Percentiles rank a stretch among this genome's conserved stretches.
phyloP scores from a whole-genome alignment of 2,888 invertebrate species.

The Bellardia bayeri region DNA sequence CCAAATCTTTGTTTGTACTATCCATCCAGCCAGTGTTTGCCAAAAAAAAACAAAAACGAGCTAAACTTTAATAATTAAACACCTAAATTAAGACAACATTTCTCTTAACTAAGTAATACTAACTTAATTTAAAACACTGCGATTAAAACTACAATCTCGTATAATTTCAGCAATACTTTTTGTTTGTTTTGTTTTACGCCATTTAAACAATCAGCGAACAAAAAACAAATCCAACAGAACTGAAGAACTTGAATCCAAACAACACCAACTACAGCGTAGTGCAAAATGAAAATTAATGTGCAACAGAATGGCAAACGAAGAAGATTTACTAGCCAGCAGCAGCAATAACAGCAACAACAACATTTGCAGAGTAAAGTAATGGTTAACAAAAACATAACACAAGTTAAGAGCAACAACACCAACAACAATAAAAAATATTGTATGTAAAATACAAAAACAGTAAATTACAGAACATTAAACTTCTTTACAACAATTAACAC shows the following conservation, averaged over 20 bases:
- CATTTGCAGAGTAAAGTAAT: conserved; percentile 15
- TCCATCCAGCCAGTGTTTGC: too few species aligned
- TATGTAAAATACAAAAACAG: conserved; percentile 50
- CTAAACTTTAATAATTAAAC: background rate
- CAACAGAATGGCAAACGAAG: conserved; percentile 16
- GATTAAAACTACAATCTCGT: conserved; percentile 36
- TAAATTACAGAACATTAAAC: conserved; percentile 73
- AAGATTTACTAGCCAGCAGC: conserved; percentile 9
- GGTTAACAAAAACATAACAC: conserved; percentile 14
- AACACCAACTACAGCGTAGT: conserved; percentile 27
- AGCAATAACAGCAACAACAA: background rate
- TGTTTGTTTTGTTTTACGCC: conserved; percentile 24
- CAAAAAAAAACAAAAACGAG: background rate
- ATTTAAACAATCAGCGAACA: background rate
- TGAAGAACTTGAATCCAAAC: conserved; percentile 31
- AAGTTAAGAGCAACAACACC: background rate
- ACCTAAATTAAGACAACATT: conserved; percentile 40
- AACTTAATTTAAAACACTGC: conserved; percentile 51
- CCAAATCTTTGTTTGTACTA: too few species aligned
- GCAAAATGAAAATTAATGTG: conserved; percentile 45
- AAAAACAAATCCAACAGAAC: background rate
- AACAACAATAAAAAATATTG: conserved; percentile 20
- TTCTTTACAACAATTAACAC: conserved; percentile 73
- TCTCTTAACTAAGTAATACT: conserved; percentile 3
- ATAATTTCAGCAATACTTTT: background rate